Evolutionary conservation across 92 coral and sea anemone genomes (phyloP).

Genomic region (Siderastrea radians): DNA sequence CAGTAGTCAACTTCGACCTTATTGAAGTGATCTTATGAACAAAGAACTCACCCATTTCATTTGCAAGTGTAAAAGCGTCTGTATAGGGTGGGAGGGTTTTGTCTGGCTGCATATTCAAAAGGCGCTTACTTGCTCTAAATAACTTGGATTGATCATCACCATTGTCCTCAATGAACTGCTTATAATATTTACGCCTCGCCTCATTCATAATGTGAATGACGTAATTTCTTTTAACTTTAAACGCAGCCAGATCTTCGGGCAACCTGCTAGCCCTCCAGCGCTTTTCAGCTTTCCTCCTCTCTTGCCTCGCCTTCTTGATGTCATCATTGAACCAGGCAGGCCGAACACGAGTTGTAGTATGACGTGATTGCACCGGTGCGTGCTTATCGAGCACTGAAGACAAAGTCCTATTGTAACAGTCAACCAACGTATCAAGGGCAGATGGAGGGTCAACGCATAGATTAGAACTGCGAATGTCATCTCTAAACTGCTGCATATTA

Average conservation of each 20-base stretch:
- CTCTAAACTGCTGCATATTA: no score
- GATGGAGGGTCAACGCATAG: no score
- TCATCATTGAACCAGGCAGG: no score
- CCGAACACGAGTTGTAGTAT: no score
- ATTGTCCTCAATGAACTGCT: conserved; percentile 24
- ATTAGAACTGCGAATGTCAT: no score
- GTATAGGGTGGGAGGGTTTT: conserved; percentile 53
- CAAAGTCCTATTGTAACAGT: no score
- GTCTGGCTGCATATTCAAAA: conserved; percentile 33
- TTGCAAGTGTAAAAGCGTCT: conserved; percentile 44
- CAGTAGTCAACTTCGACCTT: background rate
- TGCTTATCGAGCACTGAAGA: no score
- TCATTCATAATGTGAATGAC: background rate
- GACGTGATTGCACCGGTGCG: no score
- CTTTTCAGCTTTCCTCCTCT: no score
- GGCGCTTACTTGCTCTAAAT: conserved; percentile 17
- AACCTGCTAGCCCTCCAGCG: no score
- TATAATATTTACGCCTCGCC: conserved; percentile 16
- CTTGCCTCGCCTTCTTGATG: no score
- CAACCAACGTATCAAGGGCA: no score
- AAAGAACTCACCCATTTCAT: conserved; percentile 62
- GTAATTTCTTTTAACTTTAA: background rate
- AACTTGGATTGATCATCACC: conserved; percentile 34
- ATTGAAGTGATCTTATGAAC: conserved; percentile 14
- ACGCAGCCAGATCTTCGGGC: background rate